Conservation (phyloP, 2,113 vertebrate genomes). For the Perca schrenkii region DNA sequence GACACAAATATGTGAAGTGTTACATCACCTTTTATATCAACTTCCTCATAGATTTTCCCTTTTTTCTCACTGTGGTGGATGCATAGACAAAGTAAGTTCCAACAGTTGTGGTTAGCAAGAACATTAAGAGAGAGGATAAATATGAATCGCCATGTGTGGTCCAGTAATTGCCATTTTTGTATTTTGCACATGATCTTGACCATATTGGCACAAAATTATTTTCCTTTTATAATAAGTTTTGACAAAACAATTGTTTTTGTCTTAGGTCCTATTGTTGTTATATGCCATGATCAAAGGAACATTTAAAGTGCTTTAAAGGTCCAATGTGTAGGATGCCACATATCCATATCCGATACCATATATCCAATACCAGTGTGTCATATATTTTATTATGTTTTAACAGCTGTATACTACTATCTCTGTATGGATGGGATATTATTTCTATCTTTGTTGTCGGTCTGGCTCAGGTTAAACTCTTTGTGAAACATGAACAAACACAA, state of each 20-base stretch:
- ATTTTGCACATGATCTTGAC: slow-evolving; percentile 26
- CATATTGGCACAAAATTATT: slow-evolving; percentile 9
- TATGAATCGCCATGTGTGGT: slow-evolving; percentile 15
- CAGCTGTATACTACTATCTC: too few species aligned
- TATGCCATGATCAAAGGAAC: neutral
- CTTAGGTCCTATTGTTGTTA: neutral
- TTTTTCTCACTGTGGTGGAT: slow-evolving; percentile 22
- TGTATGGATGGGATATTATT: too few species aligned
- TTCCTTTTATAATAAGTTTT: neutral
- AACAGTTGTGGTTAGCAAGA: slow-evolving; percentile 3
- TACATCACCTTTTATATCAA: slow-evolving; percentile 63
- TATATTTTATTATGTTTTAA: too few species aligned
- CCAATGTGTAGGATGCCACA: too few species aligned
- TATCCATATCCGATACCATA: too few species aligned
- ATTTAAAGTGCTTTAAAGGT: neutral
- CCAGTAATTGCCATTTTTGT: slow-evolving; percentile 7
- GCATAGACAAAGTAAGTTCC: slow-evolving; percentile 16
- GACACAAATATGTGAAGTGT: slow-evolving; percentile 68
- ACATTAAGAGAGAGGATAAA: slow-evolving; percentile 12
- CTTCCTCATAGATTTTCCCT: slow-evolving; percentile 16
- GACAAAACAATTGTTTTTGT: neutral
- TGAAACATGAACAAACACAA: too few species aligned
- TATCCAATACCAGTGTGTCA: too few species aligned
- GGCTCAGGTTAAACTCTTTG: too few species aligned
- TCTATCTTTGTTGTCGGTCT: too few species aligned